Evolutionary conservation across 2,888 invertebrate species (phyloP), one percentile per base, ranked within the genome.

Genomic region (Drosophila subsilvestris): DNA sequence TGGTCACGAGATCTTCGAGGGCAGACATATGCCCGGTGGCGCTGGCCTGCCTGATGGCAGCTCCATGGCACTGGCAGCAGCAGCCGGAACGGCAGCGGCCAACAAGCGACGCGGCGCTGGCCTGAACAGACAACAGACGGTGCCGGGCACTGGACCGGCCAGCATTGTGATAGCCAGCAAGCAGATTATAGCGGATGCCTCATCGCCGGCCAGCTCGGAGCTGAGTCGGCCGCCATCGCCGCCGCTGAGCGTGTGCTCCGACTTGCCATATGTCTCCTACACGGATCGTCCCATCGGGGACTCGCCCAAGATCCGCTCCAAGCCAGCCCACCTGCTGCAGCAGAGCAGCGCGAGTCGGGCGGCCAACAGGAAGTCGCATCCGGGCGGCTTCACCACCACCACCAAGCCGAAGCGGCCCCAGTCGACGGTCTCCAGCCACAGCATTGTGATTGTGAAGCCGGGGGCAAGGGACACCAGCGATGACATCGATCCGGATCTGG

Each of bases 281-380:
- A 97, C 97, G 0, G 97, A 97, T 90, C 93, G 97, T 63, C 97
- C 97, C 10, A 98, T 98, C 58, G 97, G 97, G 86, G 97, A 97
- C 92, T 97, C 97, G 0, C 97, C 97, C 0, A 97, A 97, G 91
- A 93, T 96, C 72, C 94, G 95, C 1, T 94, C 95, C 22, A 95
- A 92, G 78, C 89, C 89, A 18, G 83, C 78, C 7, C 79, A 78
- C 32, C 81, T 74, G 75, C 86, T 81, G 54, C 83, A 80, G 29
- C 87, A 79, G 60, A 82, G 66, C 45, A 80, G 74, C 27, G 78
- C 83, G 6, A 82, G 73, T 42, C 87, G 87, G 4, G 76, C 87
- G 1, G 85, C 87, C 12, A 78, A 81, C n/a, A 84, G 91, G 4
- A 91, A 90, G 55, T 89, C 90, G 0, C 88, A 90, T 71, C 88